A percentile compares a stretch with the other conserved stretches of the same genome.
These are phyloP conservation scores for Dicrurus megarhynchus DNA, from an alignment of 2,113 vertebrate species.

Conservation along the genomic window DNA sequence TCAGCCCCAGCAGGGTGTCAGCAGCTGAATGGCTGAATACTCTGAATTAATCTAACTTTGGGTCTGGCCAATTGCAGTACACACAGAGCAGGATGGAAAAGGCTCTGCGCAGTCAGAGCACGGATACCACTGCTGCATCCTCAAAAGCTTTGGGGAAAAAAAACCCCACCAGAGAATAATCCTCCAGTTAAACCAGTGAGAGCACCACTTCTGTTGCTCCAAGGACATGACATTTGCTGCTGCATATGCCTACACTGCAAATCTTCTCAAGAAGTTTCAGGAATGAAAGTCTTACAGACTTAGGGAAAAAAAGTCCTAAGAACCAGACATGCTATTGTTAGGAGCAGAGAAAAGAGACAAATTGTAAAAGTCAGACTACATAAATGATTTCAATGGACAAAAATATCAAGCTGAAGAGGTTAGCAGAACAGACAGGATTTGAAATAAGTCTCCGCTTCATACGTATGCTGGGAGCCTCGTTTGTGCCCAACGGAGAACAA, in stretches of 20 bases:
- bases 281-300: slow-evolving; percentile 23
- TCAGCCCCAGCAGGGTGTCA: background rate
- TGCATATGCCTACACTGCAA: background rate
- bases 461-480: slow-evolving; percentile 55
- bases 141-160: background rate
- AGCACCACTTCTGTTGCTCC: background rate
- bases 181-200: background rate
- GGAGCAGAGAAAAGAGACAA: slow-evolving; percentile 73
- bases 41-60: background rate
- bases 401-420: slow-evolving; percentile 74
- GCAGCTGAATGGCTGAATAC: background rate
- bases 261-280: slow-evolving; percentile 55
- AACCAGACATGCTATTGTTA: slow-evolving; percentile 73
- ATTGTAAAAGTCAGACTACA: slow-evolving; percentile 63
- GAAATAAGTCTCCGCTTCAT: slow-evolving; percentile 61
- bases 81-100: background rate
- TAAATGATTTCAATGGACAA: slow-evolving; percentile 64
- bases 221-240: background rate
- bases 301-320: slow-evolving; percentile 26
- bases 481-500: slow-evolving; percentile 66
- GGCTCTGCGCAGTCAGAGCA: background rate
- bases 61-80: background rate
- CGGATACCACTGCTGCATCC: background rate
- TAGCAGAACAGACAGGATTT: slow-evolving; percentile 72
- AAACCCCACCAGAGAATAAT: background rate